A percentile compares a stretch with the other conserved stretches of the same genome.
Conservation (phyloP, 2,113 vertebrate species). For the Columba janthina region DNA sequence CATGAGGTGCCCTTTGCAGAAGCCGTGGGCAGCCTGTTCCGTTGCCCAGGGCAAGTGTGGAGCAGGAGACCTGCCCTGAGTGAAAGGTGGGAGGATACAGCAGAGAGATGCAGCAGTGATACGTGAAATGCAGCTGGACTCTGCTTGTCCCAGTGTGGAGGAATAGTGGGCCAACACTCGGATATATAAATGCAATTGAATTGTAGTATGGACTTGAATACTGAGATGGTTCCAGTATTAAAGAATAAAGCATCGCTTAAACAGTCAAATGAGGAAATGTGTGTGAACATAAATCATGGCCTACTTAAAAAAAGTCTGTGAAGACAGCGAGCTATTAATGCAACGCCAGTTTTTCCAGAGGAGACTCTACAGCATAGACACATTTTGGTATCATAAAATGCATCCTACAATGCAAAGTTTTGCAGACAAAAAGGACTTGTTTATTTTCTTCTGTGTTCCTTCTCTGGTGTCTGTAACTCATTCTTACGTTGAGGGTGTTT, state of each 20-base stretch:
- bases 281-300: neutral
- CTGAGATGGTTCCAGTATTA: neutral
- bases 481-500: neutral
- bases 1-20: neutral
- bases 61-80: neutral
- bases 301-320: neutral
- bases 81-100: neutral
- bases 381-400: neutral
- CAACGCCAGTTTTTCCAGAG: neutral
- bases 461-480: neutral
- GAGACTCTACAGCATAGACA: neutral
- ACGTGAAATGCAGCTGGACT: neutral
- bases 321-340: neutral
- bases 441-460: neutral
- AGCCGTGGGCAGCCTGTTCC: neutral
- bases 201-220: neutral
- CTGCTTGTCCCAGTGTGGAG: accelerated
- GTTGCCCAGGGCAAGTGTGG: neutral
- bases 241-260: neutral
- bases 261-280: neutral
- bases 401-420: neutral
- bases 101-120: neutral
- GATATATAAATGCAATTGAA: neutral
- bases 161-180: neutral
- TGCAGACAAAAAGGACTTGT: neutral